Evolutionary conservation across 1,140 invertebrate species (phyloP), one percentile per base, ranked within the genome.

Genomic region (Philopotamus ludificatus): DNA sequence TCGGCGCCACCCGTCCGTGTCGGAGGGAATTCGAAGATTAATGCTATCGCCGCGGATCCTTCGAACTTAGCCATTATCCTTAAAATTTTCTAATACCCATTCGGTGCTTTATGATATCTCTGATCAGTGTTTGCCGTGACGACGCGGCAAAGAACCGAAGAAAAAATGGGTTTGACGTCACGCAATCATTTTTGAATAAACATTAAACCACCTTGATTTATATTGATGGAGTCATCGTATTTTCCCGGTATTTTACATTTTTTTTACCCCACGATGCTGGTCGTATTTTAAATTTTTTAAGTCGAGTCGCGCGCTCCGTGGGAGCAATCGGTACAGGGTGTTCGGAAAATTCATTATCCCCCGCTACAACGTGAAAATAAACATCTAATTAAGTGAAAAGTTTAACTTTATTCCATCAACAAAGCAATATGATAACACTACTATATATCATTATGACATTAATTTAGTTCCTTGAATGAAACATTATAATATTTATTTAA

Each of bases 181-280:
- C 57, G 57, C 57, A 60, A 60, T 60, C 57, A 60, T 60, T 60
- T 60, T 60, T 60, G 47, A 60, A 60, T 60, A 49, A 60, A 28
- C 57, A 60, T 60, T 60, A 60, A 60, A 10, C n/a, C 42, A 25
- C 42, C 22, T 15, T 60, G 57, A 60, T 60, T 60, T 60, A 60
- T 60, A 60, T 47, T 47, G 44, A 60, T 47, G 57, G 42, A 45
- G 57, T 47, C 55, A 23, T 58, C 57, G 54, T 57, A 57, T 57
- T 57, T 57, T 22, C 20, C 54, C 34, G 54, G 21, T 12, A 42
- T 34, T 34, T 42, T 57, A 21, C n/a, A n/a, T n/a, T n/a, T n/a
- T n/a, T n/a, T n/a, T n/a, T n/a, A n/a, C n/a, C n/a, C n/a, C n/a
- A n/a, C 23, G 34, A 57, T 21, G 39, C 23, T 28, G 54, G 34